Conservation (phyloP, 2,888 invertebrate species). For the Camptogramma bilineatum region DNA sequence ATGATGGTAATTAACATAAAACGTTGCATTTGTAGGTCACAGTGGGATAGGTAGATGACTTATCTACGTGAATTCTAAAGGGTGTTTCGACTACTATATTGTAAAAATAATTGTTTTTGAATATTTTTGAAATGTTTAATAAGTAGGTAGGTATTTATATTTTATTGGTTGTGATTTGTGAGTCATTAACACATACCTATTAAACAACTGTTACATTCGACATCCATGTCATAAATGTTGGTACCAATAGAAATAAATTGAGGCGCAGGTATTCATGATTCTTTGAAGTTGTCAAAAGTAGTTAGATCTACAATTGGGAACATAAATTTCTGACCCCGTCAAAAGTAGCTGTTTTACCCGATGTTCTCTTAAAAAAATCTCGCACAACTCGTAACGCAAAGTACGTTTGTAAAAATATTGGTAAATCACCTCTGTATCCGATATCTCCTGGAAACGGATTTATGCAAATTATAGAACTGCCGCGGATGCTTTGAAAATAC, state of each 20-base stretch:
- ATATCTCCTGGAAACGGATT: constrained; percentile 54
- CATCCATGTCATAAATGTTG: too few relatives aligned
- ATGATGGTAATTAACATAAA: constrained; percentile 72
- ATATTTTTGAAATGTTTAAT: too few relatives aligned
- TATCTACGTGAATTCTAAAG: constrained; percentile 23
- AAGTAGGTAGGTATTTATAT: too few relatives aligned
- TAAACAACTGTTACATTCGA: background rate
- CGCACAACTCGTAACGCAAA: background rate
- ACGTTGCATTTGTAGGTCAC: constrained; percentile 71
- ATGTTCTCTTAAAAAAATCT: too few relatives aligned
- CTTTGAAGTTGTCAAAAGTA: too few relatives aligned
- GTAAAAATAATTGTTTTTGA: constrained; percentile 3
- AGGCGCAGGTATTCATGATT: too few relatives aligned
- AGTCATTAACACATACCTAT: background rate
- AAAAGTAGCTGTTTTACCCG: too few relatives aligned
- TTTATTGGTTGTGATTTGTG: background rate
- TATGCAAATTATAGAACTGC: constrained; percentile 46
- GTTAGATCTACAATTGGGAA: background rate
- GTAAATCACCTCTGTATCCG: constrained; percentile 33
- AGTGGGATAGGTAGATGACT: constrained; percentile 44
- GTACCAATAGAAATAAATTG: too few relatives aligned
- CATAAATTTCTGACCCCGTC: too few relatives aligned
- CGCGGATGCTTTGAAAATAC: constrained; percentile 57
- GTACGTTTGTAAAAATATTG: constrained; percentile 2
- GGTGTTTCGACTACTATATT: constrained; percentile 18